phyloP scores from a whole-genome alignment of 1,140 invertebrate species.

The Drosophila kurseongensis region DNA sequence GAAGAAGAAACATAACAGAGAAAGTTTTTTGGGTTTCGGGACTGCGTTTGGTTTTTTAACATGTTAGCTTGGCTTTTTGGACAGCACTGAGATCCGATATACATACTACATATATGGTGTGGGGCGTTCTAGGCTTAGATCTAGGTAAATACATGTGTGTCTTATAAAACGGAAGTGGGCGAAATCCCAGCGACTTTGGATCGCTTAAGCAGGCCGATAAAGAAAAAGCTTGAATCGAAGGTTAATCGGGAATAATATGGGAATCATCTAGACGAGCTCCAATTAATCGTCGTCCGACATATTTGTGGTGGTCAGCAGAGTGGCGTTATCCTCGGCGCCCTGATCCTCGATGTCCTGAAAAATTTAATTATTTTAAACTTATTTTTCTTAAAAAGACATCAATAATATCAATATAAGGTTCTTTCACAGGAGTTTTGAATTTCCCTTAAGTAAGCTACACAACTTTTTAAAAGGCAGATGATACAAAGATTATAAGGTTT shows the following conservation, averaged over 20 bases:
- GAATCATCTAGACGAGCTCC: conserved; percentile 22
- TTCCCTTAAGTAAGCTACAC: too few relatives aligned
- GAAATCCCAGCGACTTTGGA: conserved; percentile 10
- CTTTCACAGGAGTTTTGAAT: too few relatives aligned
- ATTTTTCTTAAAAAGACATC: too few relatives aligned
- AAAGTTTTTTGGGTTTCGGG: conserved; percentile 48
- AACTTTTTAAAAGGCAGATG: too few relatives aligned
- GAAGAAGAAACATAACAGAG: conserved; percentile 61
- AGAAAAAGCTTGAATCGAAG: conserved; percentile 4
- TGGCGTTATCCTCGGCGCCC: conserved; percentile 81
- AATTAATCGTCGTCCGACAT: conserved; percentile 81
- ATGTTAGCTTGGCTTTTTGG: conserved; percentile 43
- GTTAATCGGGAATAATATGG: neutral
- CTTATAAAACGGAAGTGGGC: conserved; percentile 11
- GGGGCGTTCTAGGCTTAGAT: conserved; percentile 8
- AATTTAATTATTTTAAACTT: too few relatives aligned
- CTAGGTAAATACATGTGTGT: conserved; percentile 11
- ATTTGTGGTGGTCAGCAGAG: conserved; percentile 78
- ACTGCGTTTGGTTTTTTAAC: conserved; percentile 11
- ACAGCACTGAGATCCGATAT: conserved; percentile 15
- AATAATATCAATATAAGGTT: too few relatives aligned
- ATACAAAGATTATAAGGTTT: too few relatives aligned
- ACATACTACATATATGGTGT: conserved; percentile 8
- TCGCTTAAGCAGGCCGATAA: conserved; percentile 6
- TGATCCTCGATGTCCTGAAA: conserved; percentile 78